Percentiles rank a stretch among this genome's conserved stretches.
phyloP scores from a whole-genome alignment of 2,113 vertebrate species.

The Craseonycteris thonglongyai region DNA sequence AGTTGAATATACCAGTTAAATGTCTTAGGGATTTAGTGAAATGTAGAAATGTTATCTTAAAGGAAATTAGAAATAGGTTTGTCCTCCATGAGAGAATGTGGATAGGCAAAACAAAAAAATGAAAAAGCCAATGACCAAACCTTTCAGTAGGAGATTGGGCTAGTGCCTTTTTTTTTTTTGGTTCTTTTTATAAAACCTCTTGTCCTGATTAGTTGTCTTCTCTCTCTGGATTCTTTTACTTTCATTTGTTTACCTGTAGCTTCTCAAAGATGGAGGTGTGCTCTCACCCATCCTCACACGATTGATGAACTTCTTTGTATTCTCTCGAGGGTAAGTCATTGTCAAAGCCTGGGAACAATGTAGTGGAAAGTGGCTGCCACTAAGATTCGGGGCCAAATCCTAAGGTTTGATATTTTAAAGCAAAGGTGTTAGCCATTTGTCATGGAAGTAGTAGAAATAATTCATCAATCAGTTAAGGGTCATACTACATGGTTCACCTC shows the following conservation, averaged over 20 bases:
- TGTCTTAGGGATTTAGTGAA: not conserved
- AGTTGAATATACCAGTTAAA: not conserved
- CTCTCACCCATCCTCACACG: constrained; percentile 86
- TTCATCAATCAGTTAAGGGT: not conserved
- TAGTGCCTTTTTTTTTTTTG: not conserved
- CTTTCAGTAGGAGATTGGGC: not conserved
- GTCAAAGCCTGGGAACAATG: not conserved
- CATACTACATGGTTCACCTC: not conserved
- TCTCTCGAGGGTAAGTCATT: constrained; percentile 86
- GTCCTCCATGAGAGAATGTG: not conserved
- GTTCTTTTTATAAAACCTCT: not conserved
- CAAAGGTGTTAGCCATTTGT: not conserved
- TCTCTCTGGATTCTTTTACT: fast-evolving
- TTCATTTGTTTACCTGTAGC: constrained; percentile 73
- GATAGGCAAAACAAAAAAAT: not conserved
- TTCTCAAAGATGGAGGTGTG: constrained; percentile 90
- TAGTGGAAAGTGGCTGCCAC: not conserved
- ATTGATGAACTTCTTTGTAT: constrained; percentile 90
- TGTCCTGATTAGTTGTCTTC: not conserved
- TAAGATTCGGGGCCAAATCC: not conserved
- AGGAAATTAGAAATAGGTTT: not conserved
- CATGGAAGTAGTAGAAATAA: not conserved
- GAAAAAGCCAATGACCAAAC: not conserved
- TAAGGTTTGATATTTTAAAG: not conserved
- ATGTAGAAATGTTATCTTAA: not conserved